phyloP scores from a whole-genome alignment of 2,797 vertebrate species.

The Brachyrhaphis roseni region DNA sequence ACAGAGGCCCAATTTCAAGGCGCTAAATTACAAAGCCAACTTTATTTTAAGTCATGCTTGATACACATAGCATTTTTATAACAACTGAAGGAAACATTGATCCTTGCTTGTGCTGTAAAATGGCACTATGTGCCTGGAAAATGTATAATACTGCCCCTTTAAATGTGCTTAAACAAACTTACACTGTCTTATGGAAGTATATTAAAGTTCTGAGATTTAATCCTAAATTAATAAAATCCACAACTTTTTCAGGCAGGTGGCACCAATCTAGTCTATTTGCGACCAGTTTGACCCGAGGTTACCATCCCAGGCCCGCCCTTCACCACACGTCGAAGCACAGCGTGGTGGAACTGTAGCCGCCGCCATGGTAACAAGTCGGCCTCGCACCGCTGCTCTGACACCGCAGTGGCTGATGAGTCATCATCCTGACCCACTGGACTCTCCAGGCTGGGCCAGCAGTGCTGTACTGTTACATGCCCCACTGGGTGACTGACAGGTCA shows the following conservation, averaged over 20 bases:
- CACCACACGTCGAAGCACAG: conserved; percentile 54
- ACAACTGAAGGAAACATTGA: too few relatives aligned
- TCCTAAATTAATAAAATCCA: background rate
- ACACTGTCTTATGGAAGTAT: background rate
- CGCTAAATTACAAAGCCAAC: too few relatives aligned
- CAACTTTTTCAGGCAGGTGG: background rate
- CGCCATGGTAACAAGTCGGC: conserved; percentile 26
- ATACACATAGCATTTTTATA: too few relatives aligned
- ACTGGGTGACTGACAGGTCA: conserved; percentile 57
- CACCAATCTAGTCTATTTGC: background rate
- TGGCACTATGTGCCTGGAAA: too few relatives aligned
- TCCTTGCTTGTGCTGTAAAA: too few relatives aligned
- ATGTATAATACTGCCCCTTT: too few relatives aligned
- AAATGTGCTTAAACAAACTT: background rate
- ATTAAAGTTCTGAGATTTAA: background rate
- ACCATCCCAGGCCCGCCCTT: conserved; percentile 26
- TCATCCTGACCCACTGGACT: conserved; percentile 55
- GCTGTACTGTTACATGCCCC: conserved; percentile 56
- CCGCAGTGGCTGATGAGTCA: conserved; percentile 55
- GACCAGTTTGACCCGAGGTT: background rate
- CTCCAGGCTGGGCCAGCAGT: conserved; percentile 34
- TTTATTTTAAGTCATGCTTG: too few relatives aligned
- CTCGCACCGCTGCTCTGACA: conserved; percentile 52
- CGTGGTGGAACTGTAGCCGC: conserved; percentile 16
- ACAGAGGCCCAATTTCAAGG: too few relatives aligned